Evolutionary conservation across 2,888 invertebrate genomes (phyloP).

Genomic region (Ectropis crepuscularia): DNA sequence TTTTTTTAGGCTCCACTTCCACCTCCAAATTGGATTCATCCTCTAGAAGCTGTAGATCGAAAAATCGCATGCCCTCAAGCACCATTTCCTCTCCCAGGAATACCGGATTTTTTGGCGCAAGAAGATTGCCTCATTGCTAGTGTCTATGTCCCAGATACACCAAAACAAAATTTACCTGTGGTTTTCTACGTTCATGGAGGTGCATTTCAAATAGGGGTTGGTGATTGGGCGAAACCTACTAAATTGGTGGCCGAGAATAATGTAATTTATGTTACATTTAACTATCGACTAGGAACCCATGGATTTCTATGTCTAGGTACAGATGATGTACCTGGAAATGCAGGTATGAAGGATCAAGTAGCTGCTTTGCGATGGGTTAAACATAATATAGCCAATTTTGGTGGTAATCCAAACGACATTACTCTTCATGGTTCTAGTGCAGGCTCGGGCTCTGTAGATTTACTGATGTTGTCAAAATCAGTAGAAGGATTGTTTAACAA

Average conservation of each 20-base stretch:
- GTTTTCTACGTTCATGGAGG: conserved; percentile 74
- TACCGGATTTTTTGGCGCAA: conserved; percentile 23
- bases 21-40: conserved; percentile 49
- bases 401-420: conserved; percentile 59
- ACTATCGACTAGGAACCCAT: conserved; percentile 35
- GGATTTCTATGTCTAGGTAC: conserved; percentile 67
- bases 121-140: conserved; percentile 69
- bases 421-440: conserved; percentile 59
- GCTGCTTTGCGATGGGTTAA: conserved; percentile 59
- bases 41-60: conserved; percentile 50
- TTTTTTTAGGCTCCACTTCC: conserved; percentile 55
- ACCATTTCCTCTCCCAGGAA: neutral
- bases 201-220: no score
- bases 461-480: conserved; percentile 52
- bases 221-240: conserved; percentile 48
- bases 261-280: conserved; percentile 14
- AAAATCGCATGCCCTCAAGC: conserved; percentile 52
- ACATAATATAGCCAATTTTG: conserved; percentile 58
- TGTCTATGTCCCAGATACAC: conserved; percentile 60
- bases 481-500: conserved; percentile 58
- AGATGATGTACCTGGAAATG: conserved; percentile 61
- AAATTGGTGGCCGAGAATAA: conserved; percentile 45
- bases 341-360: conserved; percentile 67
- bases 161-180: conserved; percentile 59
- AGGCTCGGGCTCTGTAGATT: conserved; percentile 54